These are phyloP conservation scores for Dryococelus australis DNA, from an alignment of 2,888 invertebrate genomes.

Conservation along the genomic window DNA sequence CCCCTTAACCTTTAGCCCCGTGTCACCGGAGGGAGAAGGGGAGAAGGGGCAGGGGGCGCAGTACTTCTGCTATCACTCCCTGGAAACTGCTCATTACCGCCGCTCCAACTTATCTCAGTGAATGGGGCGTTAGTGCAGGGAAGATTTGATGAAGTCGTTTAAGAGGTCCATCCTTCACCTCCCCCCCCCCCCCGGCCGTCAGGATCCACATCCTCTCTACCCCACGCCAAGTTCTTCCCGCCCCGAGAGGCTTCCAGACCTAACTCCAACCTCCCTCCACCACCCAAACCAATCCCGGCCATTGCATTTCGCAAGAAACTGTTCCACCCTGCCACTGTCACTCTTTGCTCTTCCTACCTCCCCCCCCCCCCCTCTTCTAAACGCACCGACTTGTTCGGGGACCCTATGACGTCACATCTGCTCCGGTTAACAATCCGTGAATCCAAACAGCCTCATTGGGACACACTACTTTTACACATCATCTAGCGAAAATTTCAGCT, in stretches of 20 bases:
- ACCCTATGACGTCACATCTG: too few species aligned
- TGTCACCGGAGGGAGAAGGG: neutral
- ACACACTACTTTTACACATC: too few species aligned
- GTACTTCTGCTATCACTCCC: neutral
- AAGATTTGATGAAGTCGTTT: conserved; percentile 16
- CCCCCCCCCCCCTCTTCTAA: too few species aligned
- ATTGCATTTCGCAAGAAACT: neutral
- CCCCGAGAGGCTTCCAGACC: neutral
- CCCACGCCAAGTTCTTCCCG: neutral
- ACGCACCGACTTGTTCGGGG: too few species aligned
- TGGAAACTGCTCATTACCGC: conserved; percentile 5
- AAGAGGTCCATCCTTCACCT: neutral
- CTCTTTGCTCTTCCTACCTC: too few species aligned
- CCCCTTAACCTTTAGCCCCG: neutral
- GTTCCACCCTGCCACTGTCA: neutral
- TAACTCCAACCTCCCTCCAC: neutral
- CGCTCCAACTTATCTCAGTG: neutral
- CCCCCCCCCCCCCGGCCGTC: neutral
- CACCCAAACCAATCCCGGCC: neutral
- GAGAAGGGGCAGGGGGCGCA: neutral
- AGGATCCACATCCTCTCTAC: neutral
- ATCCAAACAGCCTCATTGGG: too few species aligned
- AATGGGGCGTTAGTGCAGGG: conserved; percentile 16
- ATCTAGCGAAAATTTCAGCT: too few species aligned
- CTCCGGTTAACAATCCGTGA: too few species aligned